Evolutionary conservation across 2,888 invertebrate species (phyloP).

Genomic region (Gari tellinella): DNA sequence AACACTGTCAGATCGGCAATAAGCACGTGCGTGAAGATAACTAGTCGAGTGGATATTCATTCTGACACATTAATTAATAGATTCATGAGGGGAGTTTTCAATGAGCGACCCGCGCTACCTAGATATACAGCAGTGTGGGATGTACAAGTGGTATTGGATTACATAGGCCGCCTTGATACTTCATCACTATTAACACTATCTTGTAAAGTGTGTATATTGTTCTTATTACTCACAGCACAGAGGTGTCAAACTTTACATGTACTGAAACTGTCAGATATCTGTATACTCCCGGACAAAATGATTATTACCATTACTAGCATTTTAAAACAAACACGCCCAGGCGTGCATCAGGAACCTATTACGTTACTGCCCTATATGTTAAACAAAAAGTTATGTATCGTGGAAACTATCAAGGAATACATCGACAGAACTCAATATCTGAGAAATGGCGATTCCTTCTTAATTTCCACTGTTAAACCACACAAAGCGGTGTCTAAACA

Average conservation of each 20-base stretch:
- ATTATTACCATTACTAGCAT: background rate
- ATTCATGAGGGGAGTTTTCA: too few species aligned
- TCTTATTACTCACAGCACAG: background rate
- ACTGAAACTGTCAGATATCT: conserved; percentile 1
- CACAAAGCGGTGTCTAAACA: conserved; percentile 9
- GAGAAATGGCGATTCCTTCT: background rate
- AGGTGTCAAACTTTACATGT: conserved; percentile 5
- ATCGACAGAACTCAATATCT: conserved; percentile 8
- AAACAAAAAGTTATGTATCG: background rate
- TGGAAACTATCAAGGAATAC: conserved; percentile 3
- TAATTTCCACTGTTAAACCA: conserved; percentile 17
- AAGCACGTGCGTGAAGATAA: too few species aligned
- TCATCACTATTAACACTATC: too few species aligned
- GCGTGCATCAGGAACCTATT: background rate
- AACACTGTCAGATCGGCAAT: too few species aligned
- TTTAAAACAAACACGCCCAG: conserved; percentile 5
- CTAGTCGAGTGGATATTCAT: too few species aligned
- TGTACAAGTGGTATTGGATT: too few species aligned
- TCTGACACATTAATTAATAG: too few species aligned
- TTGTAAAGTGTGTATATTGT: too few species aligned
- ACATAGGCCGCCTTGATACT: too few species aligned
- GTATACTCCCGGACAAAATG: background rate
- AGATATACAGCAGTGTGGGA: too few species aligned
- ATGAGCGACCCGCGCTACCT: too few species aligned
- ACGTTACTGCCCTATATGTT: background rate